These are phyloP conservation scores for Pogonomyrmex barbatus DNA, from an alignment of 1,140 invertebrate species.

Conservation along the genomic window DNA sequence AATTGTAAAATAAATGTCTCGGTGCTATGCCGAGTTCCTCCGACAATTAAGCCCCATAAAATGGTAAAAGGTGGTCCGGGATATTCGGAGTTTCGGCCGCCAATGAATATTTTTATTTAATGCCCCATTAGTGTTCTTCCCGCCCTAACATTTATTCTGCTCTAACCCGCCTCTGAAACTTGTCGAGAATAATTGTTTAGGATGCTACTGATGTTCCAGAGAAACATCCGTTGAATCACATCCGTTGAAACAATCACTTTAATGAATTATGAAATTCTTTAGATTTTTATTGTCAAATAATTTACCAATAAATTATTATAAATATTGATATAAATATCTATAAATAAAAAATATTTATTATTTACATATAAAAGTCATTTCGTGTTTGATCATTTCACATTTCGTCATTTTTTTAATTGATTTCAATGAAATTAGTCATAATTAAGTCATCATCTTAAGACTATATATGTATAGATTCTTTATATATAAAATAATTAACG, in stretches of 20 bases:
- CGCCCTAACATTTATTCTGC: constrained; percentile 53
- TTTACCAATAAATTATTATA: not conserved
- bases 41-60: constrained; percentile 78
- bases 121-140: constrained; percentile 68
- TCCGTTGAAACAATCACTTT: not conserved
- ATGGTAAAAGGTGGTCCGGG: constrained; percentile 61
- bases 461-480: not conserved
- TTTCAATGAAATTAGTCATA: not conserved
- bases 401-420: not conserved
- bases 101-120: constrained; percentile 80
- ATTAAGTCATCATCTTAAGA: not conserved
- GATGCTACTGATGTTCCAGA: constrained; percentile 20
- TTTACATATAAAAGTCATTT: not conserved
- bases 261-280: constrained; percentile 34
- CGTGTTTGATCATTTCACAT: not conserved
- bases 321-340: not conserved
- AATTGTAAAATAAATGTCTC: constrained; percentile 72
- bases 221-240: constrained; percentile 38
- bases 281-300: constrained; percentile 17
- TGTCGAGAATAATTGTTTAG: constrained; percentile 51
- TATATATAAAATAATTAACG: not conserved
- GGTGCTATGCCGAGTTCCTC: constrained; percentile 65
- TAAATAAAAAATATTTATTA: not conserved
- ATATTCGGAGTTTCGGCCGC: constrained; percentile 36
- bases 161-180: constrained; percentile 30